Base-by-base conservation (phyloP, 2,888 invertebrate species). In the Microctonus hyperodae region DNA sequence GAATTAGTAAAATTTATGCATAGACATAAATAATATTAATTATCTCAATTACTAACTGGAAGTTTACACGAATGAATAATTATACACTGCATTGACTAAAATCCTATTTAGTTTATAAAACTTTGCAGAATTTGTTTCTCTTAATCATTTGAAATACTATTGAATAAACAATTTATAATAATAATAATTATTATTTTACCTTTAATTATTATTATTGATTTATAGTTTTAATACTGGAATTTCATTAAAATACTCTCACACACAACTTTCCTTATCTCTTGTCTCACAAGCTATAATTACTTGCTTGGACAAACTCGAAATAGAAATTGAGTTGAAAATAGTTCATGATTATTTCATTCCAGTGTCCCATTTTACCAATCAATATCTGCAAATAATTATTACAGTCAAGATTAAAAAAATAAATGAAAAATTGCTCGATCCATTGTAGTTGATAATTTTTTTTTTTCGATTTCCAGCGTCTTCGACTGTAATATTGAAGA, bases 401-500 rank as follows among this genome's bases (percentile, higher is more conserved):
- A 28, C 28, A 7, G 28, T 22, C 7, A 23, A 62, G 33, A 22
- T 31, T 22, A n/a, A n/a, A 13, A 31, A 10, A 20, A 31, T 23
- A 7, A 40, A 58, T 37, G 3, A 51, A 61, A 31, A 23, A 11
- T 61, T 50, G 6, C 5, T 28, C 25, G 16, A 50, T 25, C 50
- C 4, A 31, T 22, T 23, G 1, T 3, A 28, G 20, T 23, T 51
- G 10, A 51, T 22, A 16, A 35, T 33, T 10, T 59, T 20, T 20
- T 35, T 61, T 60, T 6, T 56, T 10, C n/a, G 65, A 28, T 65
- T 72, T 72, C 31, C 72, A 83, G 83, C 79, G n/a, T 78, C 82
- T 64, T 79, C 82, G 68, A 79, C 81, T 68, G 73, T 77, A 58
- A 80, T 81, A 62, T 74, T 80, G 4, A 81, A 80, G 58, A 69